Base-by-base conservation (phyloP, 2,113 vertebrate species). In the Euleptes europaea region DNA sequence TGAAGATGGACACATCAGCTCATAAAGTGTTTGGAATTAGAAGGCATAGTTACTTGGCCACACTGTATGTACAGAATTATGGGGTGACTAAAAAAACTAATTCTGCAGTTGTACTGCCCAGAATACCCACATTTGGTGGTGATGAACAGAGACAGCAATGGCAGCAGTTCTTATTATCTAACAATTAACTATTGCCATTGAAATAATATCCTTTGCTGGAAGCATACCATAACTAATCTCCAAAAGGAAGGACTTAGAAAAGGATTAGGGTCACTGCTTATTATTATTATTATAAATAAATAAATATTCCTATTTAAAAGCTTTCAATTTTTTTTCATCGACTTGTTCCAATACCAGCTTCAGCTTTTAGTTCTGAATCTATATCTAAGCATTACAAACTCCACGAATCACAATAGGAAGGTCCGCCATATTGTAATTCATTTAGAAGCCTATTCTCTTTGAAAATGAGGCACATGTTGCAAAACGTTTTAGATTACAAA, bases 261-360 rank as follows among this genome's bases (percentile, higher is more conserved):
- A 75, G 63, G 71, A 31, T 63, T 72, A 23, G 42, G 31, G 40
- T 40, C 17, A 33, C 10, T 77, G 19, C n/a, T 86, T 79, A 42
- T 57, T 66, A 60, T 63, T 60, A 31, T 63, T 63, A 21, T 81
- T 79, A n/a, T n/a, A n/a, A n/a, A n/a, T n/a, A n/a, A n/a, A n/a
- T n/a, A n/a, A 51, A 17, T 60, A 71, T 80, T 7, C 17, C 8
- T 80, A 42, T 21, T 75, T 14, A 14, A 78, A 5, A 71, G 38
- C 6, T 71, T 79, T 19, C 49, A 80, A 66, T 60, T 90, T 77
- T 42, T 65, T 42, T 60, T 85, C 67, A 51, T 81, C 40, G 76
- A 84, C 2, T 31, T 0, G 80, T 66, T 35, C 51, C 40, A 88
- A 57, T 40, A 88, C 82, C 44, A 82, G 84, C 60, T 80, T 44